Conservation (phyloP, 2,888 invertebrate species). For the Aleiodes alternator region DNA sequence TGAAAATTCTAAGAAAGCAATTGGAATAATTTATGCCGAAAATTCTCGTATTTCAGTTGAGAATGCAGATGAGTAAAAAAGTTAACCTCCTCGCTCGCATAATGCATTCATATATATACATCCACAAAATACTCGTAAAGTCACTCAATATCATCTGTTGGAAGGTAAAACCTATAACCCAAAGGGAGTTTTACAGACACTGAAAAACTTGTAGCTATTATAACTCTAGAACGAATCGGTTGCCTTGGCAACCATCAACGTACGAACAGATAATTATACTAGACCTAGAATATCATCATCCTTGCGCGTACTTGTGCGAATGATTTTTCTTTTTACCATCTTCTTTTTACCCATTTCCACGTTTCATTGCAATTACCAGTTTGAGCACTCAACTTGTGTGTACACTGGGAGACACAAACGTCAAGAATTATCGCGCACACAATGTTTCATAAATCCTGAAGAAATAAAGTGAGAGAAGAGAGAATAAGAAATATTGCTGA, state of each 20-base stretch:
- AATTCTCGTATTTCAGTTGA: slow-evolving; percentile 26
- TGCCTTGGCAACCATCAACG: background rate
- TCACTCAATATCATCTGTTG: slow-evolving; percentile 25
- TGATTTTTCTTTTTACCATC: background rate
- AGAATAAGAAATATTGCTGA: background rate
- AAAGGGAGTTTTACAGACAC: slow-evolving; percentile 12
- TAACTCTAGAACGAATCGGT: slow-evolving; percentile 17
- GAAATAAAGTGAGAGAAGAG: background rate
- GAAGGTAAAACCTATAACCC: slow-evolving; percentile 3
- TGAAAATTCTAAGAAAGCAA: slow-evolving; percentile 24
- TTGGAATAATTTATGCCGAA: slow-evolving; percentile 10
- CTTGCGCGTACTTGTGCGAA: slow-evolving; percentile 4
- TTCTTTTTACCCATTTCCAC: slow-evolving; percentile 12
- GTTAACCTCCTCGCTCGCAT: background rate
- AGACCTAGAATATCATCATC: slow-evolving; percentile 29
- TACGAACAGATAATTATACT: slow-evolving; percentile 22
- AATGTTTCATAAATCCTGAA: background rate
- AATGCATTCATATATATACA: background rate
- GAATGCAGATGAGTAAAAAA: slow-evolving; percentile 14
- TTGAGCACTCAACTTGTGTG: slow-evolving; percentile 17
- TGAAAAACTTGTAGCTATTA: slow-evolving; percentile 29
- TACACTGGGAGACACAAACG: background rate
- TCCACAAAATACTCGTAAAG: too few relatives aligned
- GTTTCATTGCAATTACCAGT: slow-evolving; percentile 16
- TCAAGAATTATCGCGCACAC: background rate